Evolutionary conservation across 2,888 invertebrate species (phyloP).

Genomic region (Limnephilus rhombicus): DNA sequence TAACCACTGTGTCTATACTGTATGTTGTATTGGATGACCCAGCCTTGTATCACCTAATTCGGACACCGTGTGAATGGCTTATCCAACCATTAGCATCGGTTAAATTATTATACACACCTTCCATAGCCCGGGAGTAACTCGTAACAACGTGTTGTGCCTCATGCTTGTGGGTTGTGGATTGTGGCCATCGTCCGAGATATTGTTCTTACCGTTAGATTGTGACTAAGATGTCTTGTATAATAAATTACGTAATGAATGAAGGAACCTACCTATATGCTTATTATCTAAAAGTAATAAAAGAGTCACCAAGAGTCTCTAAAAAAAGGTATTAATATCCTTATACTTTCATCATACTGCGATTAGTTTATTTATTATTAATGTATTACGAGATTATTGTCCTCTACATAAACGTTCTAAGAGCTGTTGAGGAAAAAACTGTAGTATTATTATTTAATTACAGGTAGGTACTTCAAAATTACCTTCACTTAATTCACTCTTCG

Average conservation of each 20-base stretch:
- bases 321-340: neutral
- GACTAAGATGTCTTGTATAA: neutral
- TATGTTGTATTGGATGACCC: neutral
- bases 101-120: neutral
- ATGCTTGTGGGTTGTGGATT: neutral
- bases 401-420: too few relatives aligned
- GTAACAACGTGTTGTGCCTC: neutral
- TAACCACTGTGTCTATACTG: neutral
- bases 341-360: too few relatives aligned
- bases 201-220: neutral
- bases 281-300: neutral
- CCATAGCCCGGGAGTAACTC: neutral
- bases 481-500: too few relatives aligned
- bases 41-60: conserved; percentile 18
- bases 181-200: conserved; percentile 11
- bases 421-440: too few relatives aligned
- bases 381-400: too few relatives aligned
- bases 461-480: neutral
- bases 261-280: neutral
- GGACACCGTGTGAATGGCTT: conserved; percentile 17
- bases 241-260: neutral
- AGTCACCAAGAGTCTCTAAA: neutral
- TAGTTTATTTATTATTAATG: too few relatives aligned
- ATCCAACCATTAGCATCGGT: neutral
- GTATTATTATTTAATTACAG: too few relatives aligned